Evolutionary conservation across 2,888 invertebrate genomes (phyloP).

Genomic region (Sminthurides aquaticus): DNA sequence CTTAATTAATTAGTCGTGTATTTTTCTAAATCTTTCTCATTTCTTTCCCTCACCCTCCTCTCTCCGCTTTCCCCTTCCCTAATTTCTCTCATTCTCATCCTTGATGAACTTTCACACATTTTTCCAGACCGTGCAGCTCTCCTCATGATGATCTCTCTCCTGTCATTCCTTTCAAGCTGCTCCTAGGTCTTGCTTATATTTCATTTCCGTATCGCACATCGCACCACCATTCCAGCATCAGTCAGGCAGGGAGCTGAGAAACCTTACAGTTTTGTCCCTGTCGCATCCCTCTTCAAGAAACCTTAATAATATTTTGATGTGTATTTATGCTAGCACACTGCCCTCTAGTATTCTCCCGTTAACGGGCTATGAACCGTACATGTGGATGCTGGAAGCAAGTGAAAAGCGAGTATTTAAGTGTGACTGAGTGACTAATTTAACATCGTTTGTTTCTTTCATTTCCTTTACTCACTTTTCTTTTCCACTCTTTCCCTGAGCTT

Average conservation of each 20-base stretch:
- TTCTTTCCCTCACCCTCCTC: neutral
- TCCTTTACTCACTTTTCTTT: conserved; percentile 41
- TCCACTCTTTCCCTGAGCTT: conserved; percentile 22
- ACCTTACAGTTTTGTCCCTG: too few species aligned
- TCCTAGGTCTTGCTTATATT: too few species aligned
- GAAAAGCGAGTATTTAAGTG: conserved; percentile 29
- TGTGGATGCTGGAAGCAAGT: conserved; percentile 22
- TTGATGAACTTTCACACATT: neutral
- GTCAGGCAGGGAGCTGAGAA: too few species aligned
- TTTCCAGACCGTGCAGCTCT: neutral
- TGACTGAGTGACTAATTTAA: conserved; percentile 44
- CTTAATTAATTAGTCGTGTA: neutral
- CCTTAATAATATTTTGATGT: neutral
- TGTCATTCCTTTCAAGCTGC: neutral
- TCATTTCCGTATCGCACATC: neutral
- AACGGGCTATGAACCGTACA: neutral
- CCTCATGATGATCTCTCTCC: neutral
- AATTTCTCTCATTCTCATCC: neutral
- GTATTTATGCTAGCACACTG: neutral
- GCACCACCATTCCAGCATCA: too few species aligned
- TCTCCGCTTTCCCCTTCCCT: neutral
- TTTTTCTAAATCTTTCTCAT: neutral
- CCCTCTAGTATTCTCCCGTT: too few species aligned
- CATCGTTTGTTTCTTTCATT: conserved; percentile 44
- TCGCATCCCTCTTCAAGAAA: neutral